Evolutionary conservation across 2,113 vertebrate genomes (phyloP), one percentile per base, ranked within the genome.

Genomic region (Psittacus erithacus): DNA sequence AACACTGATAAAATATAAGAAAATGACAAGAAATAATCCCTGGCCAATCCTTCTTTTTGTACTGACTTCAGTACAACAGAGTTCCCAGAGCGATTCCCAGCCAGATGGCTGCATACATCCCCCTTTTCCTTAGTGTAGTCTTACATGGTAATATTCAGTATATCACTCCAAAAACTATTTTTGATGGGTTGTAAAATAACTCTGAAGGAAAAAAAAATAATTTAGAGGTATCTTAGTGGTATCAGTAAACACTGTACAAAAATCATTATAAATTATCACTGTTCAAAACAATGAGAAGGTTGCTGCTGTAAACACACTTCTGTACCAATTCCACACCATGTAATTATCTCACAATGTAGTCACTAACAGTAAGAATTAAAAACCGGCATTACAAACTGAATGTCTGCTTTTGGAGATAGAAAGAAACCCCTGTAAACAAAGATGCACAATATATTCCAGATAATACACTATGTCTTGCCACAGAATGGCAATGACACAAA

Each of bases 221-320:
- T 33, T 20, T 64, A 53, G 19, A 49, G 6, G 6, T 67, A 71
- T 82, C 19, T 86, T 86, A 88, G 46, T 0, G 0, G 25, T 81
- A 92, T 67, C 31, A 86, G 47, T 60, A 86, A 78, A 81, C 20
- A 88, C 18, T 77, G 38, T 59, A 62, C 33, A 49, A 57, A 86
- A 88, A 88, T 76, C 60, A 91, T 92, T 89, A 88, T 38, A 86
- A 73, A 96, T 80, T 88, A 62, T 46, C 43, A 29, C 59, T 95
- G 53, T 71, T 93, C 67, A 94, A 95, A 97, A 95, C 78, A 95
- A 90, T 70, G 62, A 89, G 35, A 96, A 93, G 67, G 59, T 50
- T 92, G 82, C 44, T 53, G 33, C n/a, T 64, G 65, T 93, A 96
- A 95, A 92, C 71, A 96, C 24, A 91, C n/a, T 96, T 95, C 49